phyloP scores from a whole-genome alignment of 2,797 vertebrate genomes.

The Anguilla anguilla region DNA sequence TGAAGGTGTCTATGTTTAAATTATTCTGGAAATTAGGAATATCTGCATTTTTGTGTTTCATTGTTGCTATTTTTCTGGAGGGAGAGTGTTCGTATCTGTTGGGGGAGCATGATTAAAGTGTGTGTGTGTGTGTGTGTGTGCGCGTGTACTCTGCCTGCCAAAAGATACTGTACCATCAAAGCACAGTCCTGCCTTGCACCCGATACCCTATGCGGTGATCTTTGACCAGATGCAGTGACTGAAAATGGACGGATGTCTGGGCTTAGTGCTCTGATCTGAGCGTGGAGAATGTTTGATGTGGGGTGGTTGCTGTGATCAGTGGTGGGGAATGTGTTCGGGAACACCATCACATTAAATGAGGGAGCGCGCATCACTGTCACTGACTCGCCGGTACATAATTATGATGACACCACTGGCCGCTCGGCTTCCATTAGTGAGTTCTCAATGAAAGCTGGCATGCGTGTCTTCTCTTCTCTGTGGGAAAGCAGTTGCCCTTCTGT shows the following conservation, averaged over 20 bases:
- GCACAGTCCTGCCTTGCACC: too few relatives aligned
- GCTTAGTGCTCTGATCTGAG: too few relatives aligned
- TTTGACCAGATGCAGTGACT: too few relatives aligned
- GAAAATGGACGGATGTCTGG: too few relatives aligned
- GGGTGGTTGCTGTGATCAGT: neutral
- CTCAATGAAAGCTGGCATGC: constrained; percentile 24
- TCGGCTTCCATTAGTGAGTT: constrained; percentile 59
- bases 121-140: too few relatives aligned
- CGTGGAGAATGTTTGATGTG: neutral
- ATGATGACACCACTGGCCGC: constrained; percentile 60
- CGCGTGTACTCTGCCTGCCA: too few relatives aligned
- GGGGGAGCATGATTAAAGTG: neutral
- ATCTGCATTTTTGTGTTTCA: neutral
- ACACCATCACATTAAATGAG: neutral
- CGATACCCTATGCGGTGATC: too few relatives aligned
- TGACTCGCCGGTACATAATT: constrained; percentile 32
- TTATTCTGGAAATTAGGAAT: neutral
- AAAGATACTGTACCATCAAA: too few relatives aligned
- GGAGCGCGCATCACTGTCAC: neutral
- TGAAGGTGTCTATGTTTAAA: neutral
- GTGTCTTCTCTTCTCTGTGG: constrained; percentile 54
- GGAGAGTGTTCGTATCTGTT: neutral
- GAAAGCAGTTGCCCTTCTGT: constrained; percentile 54
- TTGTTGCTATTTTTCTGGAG: neutral
- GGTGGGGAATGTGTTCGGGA: neutral